Percentiles rank a stretch among this genome's conserved stretches.
Evolutionary conservation across 2,888 invertebrate species (phyloP).

Genomic region (Sepiola atlantica): DNA sequence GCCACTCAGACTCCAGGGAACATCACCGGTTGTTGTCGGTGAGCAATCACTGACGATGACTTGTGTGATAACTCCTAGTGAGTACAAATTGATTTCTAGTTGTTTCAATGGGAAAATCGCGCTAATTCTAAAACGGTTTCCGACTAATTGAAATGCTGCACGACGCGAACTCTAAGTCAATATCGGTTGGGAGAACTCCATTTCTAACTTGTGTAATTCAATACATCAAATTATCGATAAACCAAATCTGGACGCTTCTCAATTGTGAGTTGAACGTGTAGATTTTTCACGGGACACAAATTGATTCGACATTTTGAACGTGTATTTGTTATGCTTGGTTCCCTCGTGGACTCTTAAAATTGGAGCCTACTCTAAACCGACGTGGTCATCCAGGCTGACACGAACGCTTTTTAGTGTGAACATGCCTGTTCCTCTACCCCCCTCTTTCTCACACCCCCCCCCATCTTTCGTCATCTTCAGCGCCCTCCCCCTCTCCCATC

Average conservation of each 20-base stretch:
- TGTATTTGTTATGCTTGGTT: neutral
- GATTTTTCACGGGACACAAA: neutral
- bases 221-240: slow-evolving; percentile 15
- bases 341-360: neutral
- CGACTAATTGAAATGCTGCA: too few relatives aligned
- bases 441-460: neutral
- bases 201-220: neutral
- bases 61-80: too few relatives aligned
- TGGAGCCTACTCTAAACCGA: neutral
- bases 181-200: neutral
- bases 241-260: neutral
- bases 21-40: too few relatives aligned
- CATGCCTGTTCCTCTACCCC: neutral
- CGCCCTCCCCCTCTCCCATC: neutral
- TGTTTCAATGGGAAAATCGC: too few relatives aligned
- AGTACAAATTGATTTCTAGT: too few relatives aligned
- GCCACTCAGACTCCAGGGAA: too few relatives aligned
- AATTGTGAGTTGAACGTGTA: neutral
- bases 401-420: neutral
- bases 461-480: neutral
- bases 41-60: too few relatives aligned
- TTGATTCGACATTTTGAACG: slow-evolving; percentile 32
- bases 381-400: neutral
- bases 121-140: too few relatives aligned
- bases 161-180: too few relatives aligned